Base-by-base conservation (phyloP, 92 coral and sea anemone species). In the Porites lobata region DNA sequence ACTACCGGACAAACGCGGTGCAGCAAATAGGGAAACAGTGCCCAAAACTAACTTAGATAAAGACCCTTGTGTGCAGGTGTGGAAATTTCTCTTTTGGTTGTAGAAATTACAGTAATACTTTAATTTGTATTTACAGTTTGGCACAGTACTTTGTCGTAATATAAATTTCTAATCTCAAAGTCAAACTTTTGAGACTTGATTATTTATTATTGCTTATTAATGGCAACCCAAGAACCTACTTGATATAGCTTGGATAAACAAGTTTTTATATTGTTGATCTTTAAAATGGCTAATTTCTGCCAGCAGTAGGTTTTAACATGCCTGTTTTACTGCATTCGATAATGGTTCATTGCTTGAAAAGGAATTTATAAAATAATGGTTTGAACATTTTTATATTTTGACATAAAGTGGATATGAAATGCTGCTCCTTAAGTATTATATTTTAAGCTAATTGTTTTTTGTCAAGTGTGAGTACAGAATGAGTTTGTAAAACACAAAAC, bases 51-150 rank as follows among this genome's bases (percentile, higher is more conserved):
- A 67, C 10, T 19, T 19, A 19, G 43, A 19, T 67, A 19, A 67
- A 67, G 43, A 29, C 72, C 72, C 9, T 67, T 67, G 26, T 67
- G 72, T 67, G 18, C 26, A 67, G 72, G 72, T 67, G 24, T 19
- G 72, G 43, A 67, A 67, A 19, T 67, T 67, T 67, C 26, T 67
- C 10, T 67, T 67, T 19, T 67, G 8, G 72, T 56, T 56, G 61
- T 56, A 56, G 61, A 56, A 1, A 56, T 56, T 56, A 56, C 61
- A 1, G 61, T 56, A 56, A 56, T 56, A 56, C 61, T 56, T 56
- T 56, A 8, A 56, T 56, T 56, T 56, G 1, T 56, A 56, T 8
- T 56, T 8, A 0, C 24, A 56, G 61, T 56, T 56, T 56, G 61
- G 61, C 61, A 56, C 61, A 56, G 61, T 56, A 56, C 9, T 56